Percentiles rank a stretch among this genome's conserved stretches.
Conservation (phyloP, 1,140 invertebrate genomes). For the Neodiprion virginianus region DNA sequence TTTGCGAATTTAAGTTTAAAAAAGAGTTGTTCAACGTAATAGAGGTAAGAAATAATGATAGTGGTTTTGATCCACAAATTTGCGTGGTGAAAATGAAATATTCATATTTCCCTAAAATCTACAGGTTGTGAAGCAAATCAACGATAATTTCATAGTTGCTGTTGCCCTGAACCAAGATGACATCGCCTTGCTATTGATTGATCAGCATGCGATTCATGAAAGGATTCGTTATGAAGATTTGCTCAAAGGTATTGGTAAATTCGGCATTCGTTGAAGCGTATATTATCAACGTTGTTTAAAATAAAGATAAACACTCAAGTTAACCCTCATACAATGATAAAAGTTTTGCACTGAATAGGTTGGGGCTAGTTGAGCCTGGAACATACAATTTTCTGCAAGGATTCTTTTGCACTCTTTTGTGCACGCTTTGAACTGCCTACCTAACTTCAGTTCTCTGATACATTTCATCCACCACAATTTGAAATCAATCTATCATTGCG, state of each 20-base stretch:
- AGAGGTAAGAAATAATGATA: constrained; percentile 33
- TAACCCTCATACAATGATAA: too few species aligned
- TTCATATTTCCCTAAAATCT: constrained; percentile 6
- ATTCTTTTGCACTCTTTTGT: too few species aligned
- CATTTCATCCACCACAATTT: too few species aligned
- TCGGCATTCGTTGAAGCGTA: too few species aligned
- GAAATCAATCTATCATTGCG: too few species aligned
- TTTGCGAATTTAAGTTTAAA: constrained; percentile 39
- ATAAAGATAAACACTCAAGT: too few species aligned
- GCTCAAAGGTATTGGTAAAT: constrained; percentile 40
- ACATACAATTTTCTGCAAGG: too few species aligned
- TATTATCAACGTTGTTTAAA: too few species aligned
- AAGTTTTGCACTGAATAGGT: too few species aligned
- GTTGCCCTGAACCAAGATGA: constrained; percentile 34
- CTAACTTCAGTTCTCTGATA: too few species aligned
- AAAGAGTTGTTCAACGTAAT: constrained; percentile 33
- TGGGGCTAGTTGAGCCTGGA: too few species aligned
- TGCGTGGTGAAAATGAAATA: constrained; percentile 5
- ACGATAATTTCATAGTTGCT: constrained; percentile 53
- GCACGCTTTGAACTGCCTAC: too few species aligned
- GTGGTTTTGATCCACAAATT: not conserved
- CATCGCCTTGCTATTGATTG: constrained; percentile 51
- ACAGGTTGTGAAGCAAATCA: constrained; percentile 55
- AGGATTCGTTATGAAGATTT: constrained; percentile 58
- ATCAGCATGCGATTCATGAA: constrained; percentile 59